Percentiles rank a stretch among this genome's conserved stretches.
These are phyloP conservation scores for Rhodeus uyekii DNA, from an alignment of 2,797 vertebrate genomes.

Conservation along the genomic window DNA sequence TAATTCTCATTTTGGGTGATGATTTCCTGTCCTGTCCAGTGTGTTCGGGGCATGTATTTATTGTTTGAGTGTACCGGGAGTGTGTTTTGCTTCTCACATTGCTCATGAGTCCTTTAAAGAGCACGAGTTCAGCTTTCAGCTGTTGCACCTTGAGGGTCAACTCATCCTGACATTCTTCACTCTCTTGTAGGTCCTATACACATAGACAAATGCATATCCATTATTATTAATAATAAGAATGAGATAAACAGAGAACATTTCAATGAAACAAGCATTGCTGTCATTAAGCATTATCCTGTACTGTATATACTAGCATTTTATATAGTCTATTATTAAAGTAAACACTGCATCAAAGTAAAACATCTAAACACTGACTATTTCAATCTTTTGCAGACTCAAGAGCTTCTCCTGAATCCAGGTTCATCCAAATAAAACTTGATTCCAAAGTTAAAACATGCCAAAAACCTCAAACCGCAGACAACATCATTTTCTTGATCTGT, in stretches of 20 bases:
- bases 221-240: not conserved
- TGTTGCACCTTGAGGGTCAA: conserved; percentile 92
- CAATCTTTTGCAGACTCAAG: not conserved
- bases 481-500: not conserved
- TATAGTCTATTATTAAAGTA: not conserved
- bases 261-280: not conserved
- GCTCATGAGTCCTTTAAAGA: conserved; percentile 98
- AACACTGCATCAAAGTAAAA: not conserved
- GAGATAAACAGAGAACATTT: not conserved
- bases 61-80: not conserved
- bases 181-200: conserved; percentile 91
- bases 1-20: not conserved
- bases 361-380: not conserved
- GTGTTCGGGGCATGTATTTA: not conserved
- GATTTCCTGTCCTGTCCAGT: not conserved
- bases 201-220: conserved; percentile 40
- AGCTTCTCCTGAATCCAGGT: not conserved
- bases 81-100: conserved; percentile 76
- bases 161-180: conserved; percentile 95
- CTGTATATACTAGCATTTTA: not conserved
- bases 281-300: not conserved
- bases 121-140: conserved; percentile 93
- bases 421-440: not conserved
- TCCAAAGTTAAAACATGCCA: not conserved
- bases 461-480: not conserved